Evolutionary conservation across 2,113 vertebrate species (phyloP), one percentile per base, ranked within the genome.

Genomic region (Mus musculus): DNA sequence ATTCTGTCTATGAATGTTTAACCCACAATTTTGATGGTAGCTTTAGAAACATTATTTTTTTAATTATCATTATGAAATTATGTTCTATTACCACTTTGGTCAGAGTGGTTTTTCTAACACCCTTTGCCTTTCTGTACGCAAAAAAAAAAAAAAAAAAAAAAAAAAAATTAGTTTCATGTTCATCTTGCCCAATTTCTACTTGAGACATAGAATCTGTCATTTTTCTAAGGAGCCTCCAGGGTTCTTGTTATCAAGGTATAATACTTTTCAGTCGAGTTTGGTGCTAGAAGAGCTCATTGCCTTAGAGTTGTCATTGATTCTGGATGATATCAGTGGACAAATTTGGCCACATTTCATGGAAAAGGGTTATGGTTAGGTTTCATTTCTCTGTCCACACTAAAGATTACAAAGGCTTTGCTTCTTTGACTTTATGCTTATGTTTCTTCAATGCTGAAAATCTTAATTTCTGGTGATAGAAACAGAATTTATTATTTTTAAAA

Each of bases 191-290:
- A 63, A 33, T 71, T 52, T 30, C 36, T 78, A 54, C 63, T 95
- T 39, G 67, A 89, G 54, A 59, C 30, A 72, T 14, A 33, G 81
- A 85, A 65, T 85, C 7, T 85, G n/a, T 46, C 81, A 65, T 85
- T 65, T 63, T 24, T 63, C 26, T 59, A 75, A 69, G 67, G 11
- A 75, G 10, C 17, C 39, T 86, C 63, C 59, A 42, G 39, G 22
- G n/a, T 69, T 96, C 46, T 93, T 95, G 84, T 30, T 24, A 80
- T 75, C 54, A 80, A 80, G 36, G 36, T 75, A 63, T 75, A 91
- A 5, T 86, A 71, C 30, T 84, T 96, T 96, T 39, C 39, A 89
- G 65, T 33, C 39, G 22, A 93, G 1, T 71, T 67, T 39, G n/a
- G 12, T 10, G 36, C 63, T 39, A n/a, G 67, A 80, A 59, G 13